Conservation (phyloP, 2,888 invertebrate species). For the Quadriops clusia region DNA sequence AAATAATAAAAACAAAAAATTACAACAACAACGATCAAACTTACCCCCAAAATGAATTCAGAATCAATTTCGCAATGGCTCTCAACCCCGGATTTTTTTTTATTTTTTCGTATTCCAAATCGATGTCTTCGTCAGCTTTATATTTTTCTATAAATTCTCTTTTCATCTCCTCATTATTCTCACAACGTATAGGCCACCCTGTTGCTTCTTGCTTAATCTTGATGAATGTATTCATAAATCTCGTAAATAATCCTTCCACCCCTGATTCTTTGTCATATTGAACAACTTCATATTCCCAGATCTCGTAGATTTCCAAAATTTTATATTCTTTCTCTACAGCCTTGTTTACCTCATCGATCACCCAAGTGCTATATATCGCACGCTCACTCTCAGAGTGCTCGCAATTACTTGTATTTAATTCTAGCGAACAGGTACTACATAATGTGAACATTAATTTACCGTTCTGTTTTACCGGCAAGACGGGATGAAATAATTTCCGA, state of each 20-base stretch:
- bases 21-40: too few species aligned
- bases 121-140: background rate
- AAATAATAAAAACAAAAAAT: too few species aligned
- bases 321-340: slow-evolving; percentile 1
- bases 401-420: slow-evolving; percentile 3
- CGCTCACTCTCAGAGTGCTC: background rate
- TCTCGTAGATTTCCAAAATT: slow-evolving; percentile 1
- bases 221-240: slow-evolving; percentile 1
- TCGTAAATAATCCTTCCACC: background rate
- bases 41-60: slow-evolving; percentile 7
- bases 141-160: background rate
- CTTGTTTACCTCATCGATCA: slow-evolving; percentile 1
- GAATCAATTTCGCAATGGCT: background rate
- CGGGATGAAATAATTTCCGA: slow-evolving; percentile 6
- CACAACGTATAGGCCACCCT: slow-evolving; percentile 2
- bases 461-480: background rate
- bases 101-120: background rate
- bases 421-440: background rate
- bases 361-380: background rate
- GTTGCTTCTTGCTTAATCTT: background rate
- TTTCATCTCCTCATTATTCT: background rate
- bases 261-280: too few species aligned
- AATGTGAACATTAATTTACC: background rate
- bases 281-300: background rate
- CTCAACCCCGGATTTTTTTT: background rate